These are phyloP conservation scores for Drosophila anomalipes DNA, from an alignment of 2,888 invertebrate genomes.

Conservation along the genomic window DNA sequence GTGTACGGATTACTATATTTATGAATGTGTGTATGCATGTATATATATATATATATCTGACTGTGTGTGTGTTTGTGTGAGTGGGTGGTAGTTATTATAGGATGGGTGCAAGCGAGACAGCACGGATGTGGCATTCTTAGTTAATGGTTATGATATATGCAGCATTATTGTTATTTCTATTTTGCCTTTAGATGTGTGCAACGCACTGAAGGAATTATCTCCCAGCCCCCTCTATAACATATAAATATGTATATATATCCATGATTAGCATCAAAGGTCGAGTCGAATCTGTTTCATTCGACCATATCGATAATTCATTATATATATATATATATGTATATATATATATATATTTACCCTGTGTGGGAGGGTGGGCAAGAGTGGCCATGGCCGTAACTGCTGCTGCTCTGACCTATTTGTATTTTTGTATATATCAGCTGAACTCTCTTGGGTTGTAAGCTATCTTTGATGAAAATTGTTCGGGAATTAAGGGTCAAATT, in stretches of 20 bases:
- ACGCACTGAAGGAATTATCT: neutral
- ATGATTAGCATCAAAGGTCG: neutral
- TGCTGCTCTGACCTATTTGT: neutral
- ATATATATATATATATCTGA: neutral
- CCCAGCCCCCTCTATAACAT: neutral
- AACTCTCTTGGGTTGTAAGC: neutral
- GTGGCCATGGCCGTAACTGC: neutral
- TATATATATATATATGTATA: neutral
- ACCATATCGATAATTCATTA: neutral
- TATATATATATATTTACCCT: neutral
- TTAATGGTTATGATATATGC: slow-evolving; percentile 7
- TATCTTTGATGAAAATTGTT: neutral
- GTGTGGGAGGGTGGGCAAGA: neutral
- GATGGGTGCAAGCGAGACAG: slow-evolving; percentile 50
- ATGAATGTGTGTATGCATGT: neutral
- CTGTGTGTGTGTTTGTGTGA: slow-evolving; percentile 14
- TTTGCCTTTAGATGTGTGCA: neutral
- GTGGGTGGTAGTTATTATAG: neutral
- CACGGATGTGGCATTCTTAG: slow-evolving; percentile 26
- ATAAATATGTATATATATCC: neutral
- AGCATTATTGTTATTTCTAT: slow-evolving; percentile 6
- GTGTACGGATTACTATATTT: slow-evolving; percentile 18
- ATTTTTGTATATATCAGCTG: neutral
- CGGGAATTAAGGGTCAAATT: neutral
- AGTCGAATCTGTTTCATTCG: neutral